Evolutionary conservation across 2,797 vertebrate species (phyloP).

Genomic region (Staurois parvus): DNA sequence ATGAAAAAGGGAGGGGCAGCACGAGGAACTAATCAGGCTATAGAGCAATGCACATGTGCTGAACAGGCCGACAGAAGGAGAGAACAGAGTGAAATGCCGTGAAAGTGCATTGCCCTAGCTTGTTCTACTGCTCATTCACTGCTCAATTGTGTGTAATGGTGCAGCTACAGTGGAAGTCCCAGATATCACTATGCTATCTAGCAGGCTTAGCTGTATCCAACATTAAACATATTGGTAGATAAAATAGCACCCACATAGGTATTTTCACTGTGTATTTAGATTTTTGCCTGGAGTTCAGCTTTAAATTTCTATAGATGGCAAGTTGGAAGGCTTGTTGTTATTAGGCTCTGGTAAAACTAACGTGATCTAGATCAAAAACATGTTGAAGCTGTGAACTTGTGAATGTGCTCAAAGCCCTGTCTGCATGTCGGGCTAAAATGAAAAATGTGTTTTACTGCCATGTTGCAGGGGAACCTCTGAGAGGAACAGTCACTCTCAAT

Average conservation of each 20-base stretch:
- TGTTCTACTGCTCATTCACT: background rate
- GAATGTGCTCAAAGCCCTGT: conserved; percentile 20
- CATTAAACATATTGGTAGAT: background rate
- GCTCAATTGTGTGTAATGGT: background rate
- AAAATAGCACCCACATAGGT: background rate
- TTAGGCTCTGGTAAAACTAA: conserved; percentile 19
- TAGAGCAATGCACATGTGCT: no score
- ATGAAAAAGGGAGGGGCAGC: no score
- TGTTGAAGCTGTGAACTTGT: conserved; percentile 20
- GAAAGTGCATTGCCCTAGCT: no score
- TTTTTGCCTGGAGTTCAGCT: background rate
- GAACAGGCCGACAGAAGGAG: no score
- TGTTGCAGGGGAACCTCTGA: conserved; percentile 48
- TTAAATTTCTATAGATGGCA: background rate
- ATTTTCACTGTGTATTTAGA: background rate
- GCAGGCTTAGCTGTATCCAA: background rate
- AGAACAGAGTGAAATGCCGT: no score
- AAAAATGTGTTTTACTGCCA: conserved; percentile 55
- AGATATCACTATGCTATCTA: background rate
- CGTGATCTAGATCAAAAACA: conserved; percentile 36
- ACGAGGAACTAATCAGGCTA: no score
- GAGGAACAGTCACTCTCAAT: conserved; percentile 57
- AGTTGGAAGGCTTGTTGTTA: background rate
- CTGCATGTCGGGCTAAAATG: conserved; percentile 50
- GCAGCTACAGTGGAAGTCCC: background rate